A percentile compares a stretch with the other conserved stretches of the same genome.
Evolutionary conservation across 1,140 invertebrate genomes (phyloP).

Genomic region (Diabrotica undecimpunctata): DNA sequence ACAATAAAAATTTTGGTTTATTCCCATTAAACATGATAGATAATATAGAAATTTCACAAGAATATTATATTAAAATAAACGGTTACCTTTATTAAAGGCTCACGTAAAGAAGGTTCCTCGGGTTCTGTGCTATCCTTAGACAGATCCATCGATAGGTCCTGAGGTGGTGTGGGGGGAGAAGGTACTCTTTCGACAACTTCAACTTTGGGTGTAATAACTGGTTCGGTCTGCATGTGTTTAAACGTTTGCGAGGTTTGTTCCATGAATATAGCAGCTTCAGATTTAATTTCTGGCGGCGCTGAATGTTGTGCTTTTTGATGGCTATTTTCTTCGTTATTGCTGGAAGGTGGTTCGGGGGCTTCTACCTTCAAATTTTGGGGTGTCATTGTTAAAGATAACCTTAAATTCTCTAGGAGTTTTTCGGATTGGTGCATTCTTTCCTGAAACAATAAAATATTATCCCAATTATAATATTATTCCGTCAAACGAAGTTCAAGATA

Average conservation of each 20-base stretch:
- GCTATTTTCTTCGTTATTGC: conserved; percentile 11
- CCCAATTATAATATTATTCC: too few species aligned
- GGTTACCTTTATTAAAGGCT: conserved; percentile 23
- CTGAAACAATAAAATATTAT: conserved; percentile 36
- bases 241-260: neutral
- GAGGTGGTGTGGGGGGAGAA: neutral
- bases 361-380: conserved; percentile 23
- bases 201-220: neutral
- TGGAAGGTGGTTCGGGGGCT: conserved; percentile 6
- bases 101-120: neutral
- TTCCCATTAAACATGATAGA: too few species aligned
- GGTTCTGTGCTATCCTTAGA: neutral
- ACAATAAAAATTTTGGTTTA: too few species aligned
- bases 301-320: neutral
- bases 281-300: neutral
- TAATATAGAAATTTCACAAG: too few species aligned
- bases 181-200: neutral
- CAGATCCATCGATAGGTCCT: neutral
- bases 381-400: conserved; percentile 13
- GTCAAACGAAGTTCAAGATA: too few species aligned
- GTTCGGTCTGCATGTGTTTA: neutral
- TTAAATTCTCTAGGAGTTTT: conserved; percentile 32
- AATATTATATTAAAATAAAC: too few species aligned
- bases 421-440: conserved; percentile 36
- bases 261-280: neutral